Evolutionary conservation across 2,888 invertebrate genomes (phyloP), one percentile per base, ranked within the genome.

Genomic region (Eustalomyia histrio): DNA sequence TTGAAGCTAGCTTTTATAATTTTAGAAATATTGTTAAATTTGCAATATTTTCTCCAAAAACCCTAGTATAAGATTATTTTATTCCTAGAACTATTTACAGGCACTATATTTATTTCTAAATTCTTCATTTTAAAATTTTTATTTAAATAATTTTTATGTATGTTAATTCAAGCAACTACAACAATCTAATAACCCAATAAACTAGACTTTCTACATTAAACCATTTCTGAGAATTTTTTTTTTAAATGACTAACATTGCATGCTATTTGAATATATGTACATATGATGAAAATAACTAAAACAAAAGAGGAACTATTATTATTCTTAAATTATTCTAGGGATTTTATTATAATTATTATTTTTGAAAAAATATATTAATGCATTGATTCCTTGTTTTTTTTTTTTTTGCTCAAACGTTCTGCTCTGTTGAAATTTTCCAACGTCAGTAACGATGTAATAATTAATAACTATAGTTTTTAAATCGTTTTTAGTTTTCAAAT

Each of bases 401-500:
- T n/a, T n/a, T n/a, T n/a, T n/a, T n/a, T n/a, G n/a, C n/a, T 50
- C 17, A 29, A 63, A 68, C 16, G 65, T 71, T 72, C 50, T 68
- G 72, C 60, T 78, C 63, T 55, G 78, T 50, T 78, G 65, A 53
- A 65, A 72, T 43, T 63, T 79, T 64, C 57, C 69, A 74, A 64
- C 52, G 55, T 74, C 79, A 68, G 68, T 68, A 79, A 79, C 79
- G 68, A 79, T 79, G 43, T 64, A 64, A 79, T 79, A 65, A 79
- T 74, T 79, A 74, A 79, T 57, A 73, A 69, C 74, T 12, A 63
- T 64, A 14, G 29, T n/a, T 24, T 24, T 24, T 60, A 60, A 1
- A 63, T 50, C 33, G 47, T 67, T 72, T 72, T 29, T 29, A 29
- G 29, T 29, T 29, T 60, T n/a, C 43, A n/a, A 47, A 57, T 8